phyloP scores from a whole-genome alignment of 1,140 invertebrate genomes.

The Ips typographus region DNA sequence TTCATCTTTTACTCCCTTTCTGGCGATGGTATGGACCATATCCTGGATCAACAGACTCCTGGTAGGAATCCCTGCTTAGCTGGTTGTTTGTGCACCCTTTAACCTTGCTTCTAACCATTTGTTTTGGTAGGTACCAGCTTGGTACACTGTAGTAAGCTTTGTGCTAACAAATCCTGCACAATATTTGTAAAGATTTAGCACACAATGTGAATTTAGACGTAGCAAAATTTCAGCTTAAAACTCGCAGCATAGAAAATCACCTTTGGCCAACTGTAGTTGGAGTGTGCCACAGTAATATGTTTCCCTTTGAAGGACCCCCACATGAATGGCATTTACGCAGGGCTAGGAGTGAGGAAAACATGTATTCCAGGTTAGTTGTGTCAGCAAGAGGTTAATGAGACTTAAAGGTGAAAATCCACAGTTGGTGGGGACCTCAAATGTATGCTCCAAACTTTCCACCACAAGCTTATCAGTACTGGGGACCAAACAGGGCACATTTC shows the following conservation, averaged over 20 bases:
- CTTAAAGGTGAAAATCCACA: neutral
- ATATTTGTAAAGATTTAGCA: neutral
- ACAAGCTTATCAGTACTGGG: too few relatives aligned
- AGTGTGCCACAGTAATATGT: neutral
- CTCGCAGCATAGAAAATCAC: too few relatives aligned
- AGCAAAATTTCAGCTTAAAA: neutral
- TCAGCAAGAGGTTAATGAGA: neutral
- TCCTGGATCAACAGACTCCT: neutral
- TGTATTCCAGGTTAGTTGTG: neutral
- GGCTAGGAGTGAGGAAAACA: slow-evolving; percentile 4
- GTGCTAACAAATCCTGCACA: neutral
- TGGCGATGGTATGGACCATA: slow-evolving; percentile 6
- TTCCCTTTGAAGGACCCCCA: neutral
- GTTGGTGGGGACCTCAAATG: neutral
- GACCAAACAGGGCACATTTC: too few relatives aligned
- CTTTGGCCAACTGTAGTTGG: too few relatives aligned
- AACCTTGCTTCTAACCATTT: neutral
- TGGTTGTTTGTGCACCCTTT: neutral
- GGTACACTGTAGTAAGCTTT: neutral
- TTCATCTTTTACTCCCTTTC: neutral
- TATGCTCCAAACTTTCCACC: neutral
- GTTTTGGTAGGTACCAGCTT: neutral
- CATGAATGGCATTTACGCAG: neutral
- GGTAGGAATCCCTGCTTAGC: slow-evolving; percentile 1
- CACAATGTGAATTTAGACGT: neutral